These are phyloP conservation scores for Hypanus sabinus DNA, from an alignment of 2,113 vertebrate genomes.

Conservation along the genomic window DNA sequence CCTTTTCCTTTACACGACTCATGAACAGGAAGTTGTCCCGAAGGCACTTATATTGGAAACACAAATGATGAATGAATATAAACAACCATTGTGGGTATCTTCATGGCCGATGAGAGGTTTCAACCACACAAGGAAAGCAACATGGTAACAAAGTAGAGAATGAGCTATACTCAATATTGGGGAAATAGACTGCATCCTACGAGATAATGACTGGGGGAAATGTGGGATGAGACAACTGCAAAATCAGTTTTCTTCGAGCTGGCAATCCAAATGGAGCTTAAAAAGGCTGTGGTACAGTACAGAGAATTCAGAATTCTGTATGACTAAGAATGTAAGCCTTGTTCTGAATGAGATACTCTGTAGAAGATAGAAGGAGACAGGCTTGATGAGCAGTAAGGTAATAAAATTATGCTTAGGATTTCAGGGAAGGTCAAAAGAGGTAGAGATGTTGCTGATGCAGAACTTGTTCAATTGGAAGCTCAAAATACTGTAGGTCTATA, in stretches of 20 bases:
- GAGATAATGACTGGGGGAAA: not conserved
- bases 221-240: not conserved
- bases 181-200: not conserved
- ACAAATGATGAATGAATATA: not conserved
- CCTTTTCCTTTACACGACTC: not conserved
- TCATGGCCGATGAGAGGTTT: not conserved
- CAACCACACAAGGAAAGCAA: not conserved
- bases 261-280: not conserved
- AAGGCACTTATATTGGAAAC: not conserved
- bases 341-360: slow-evolving; percentile 3
- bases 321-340: not conserved
- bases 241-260: not conserved
- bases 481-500: not conserved
- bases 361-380: not conserved
- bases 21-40: not conserved
- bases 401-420: not conserved
- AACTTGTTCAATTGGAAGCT: not conserved
- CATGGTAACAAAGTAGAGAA: not conserved
- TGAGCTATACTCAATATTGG: not conserved
- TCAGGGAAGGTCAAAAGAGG: not conserved
- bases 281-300: not conserved
- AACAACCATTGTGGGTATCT: not conserved
- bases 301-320: not conserved
- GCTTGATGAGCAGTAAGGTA: not conserved
- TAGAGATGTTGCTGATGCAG: not conserved